Evolutionary conservation across 2,888 invertebrate species (phyloP).

Genomic region (Drosophila cognata): DNA sequence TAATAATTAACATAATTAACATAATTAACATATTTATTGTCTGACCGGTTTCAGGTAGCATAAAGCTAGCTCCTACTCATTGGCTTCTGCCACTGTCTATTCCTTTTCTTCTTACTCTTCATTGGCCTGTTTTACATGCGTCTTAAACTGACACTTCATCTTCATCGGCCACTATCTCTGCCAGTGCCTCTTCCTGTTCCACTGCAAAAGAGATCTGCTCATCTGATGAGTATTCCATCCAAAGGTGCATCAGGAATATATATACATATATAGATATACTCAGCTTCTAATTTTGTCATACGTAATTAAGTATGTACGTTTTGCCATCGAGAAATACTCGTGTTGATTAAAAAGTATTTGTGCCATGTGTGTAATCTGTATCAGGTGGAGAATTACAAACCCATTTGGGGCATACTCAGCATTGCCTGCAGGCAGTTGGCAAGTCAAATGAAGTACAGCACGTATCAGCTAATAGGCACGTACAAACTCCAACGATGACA

Average conservation of each 20-base stretch:
- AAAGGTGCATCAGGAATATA: background rate
- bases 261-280: background rate
- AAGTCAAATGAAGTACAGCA: conserved; percentile 69
- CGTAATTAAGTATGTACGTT: background rate
- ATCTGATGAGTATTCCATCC: background rate
- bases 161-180: background rate
- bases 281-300: background rate
- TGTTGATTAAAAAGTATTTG: conserved; percentile 1
- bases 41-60: background rate
- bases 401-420: conserved; percentile 45
- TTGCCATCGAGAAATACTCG: background rate
- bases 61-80: background rate
- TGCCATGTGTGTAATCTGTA: conserved; percentile 20
- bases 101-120: background rate
- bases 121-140: background rate
- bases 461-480: conserved; percentile 74
- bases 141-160: background rate
- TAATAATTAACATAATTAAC: no score
- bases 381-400: conserved; percentile 54
- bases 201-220: background rate
- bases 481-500: conserved; percentile 29
- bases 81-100: background rate
- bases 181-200: background rate
- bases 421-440: conserved; percentile 12
- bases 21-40: no score